Conservation (phyloP, 2,888 invertebrate species). For the Exephanes ischioxanthus region DNA sequence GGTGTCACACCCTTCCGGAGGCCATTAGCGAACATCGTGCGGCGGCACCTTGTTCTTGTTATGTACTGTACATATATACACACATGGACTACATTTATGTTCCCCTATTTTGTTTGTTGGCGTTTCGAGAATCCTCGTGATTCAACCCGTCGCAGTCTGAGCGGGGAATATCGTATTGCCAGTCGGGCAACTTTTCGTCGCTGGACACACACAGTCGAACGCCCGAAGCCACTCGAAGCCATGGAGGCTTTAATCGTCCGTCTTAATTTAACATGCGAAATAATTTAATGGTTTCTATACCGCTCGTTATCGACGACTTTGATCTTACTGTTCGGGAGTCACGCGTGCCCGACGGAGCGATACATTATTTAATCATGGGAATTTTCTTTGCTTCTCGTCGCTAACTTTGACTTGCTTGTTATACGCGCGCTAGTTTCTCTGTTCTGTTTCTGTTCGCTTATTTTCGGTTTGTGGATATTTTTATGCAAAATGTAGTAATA, state of each 20-base stretch:
- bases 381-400: not conserved
- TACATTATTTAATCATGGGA: not conserved
- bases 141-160: not conserved
- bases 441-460: too few species aligned
- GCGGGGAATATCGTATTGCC: too few species aligned
- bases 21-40: constrained; percentile 33
- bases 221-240: too few species aligned
- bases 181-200: not conserved
- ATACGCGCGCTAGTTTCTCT: not conserved
- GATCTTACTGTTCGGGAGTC: not conserved
- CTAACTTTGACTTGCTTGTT: not conserved
- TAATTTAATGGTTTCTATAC: not conserved
- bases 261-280: not conserved
- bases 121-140: not conserved
- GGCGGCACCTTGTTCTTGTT: constrained; percentile 25
- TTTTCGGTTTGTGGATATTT: too few species aligned
- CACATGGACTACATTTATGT: not conserved
- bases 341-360: not conserved
- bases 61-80: constrained; percentile 1
- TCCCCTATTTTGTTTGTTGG: not conserved
- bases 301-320: not conserved
- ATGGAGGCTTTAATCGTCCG: too few species aligned
- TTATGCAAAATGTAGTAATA: too few species aligned
- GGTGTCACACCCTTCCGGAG: constrained; percentile 49
- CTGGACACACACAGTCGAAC: not conserved